A percentile compares a stretch with the other conserved stretches of the same genome.
These are phyloP conservation scores for Tychaedon coryphoeus DNA, from an alignment of 2,113 vertebrate species.

Conservation along the genomic window DNA sequence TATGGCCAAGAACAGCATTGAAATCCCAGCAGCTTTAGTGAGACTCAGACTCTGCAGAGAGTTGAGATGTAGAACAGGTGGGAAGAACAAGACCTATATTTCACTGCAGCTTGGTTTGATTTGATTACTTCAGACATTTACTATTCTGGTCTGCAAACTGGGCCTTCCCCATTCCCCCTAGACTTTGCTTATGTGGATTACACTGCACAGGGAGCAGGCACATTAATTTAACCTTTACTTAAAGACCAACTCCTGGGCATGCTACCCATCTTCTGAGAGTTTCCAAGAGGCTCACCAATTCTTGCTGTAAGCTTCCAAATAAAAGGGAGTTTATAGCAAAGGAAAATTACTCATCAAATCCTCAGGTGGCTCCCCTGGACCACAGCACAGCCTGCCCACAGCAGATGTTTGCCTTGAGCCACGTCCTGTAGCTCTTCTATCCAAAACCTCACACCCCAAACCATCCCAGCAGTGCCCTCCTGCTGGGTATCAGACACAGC, in stretches of 20 bases:
- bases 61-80: neutral
- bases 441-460: neutral
- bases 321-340: neutral
- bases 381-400: neutral
- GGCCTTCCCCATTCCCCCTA: neutral
- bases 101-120: neutral
- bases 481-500: neutral
- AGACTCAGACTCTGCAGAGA: neutral
- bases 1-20: neutral
- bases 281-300: neutral
- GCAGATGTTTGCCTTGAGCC: neutral
- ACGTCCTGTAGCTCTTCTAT: neutral
- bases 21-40: neutral
- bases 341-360: neutral
- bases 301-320: neutral
- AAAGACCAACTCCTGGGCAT: neutral
- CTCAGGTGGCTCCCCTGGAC: neutral
- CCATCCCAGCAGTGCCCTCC: neutral
- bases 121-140: neutral
- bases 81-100: neutral
- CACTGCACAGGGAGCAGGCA: neutral
- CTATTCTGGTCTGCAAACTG: neutral
- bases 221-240: neutral
- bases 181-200: neutral
- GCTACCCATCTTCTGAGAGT: neutral